A percentile compares a stretch with the other conserved stretches of the same genome.
Evolutionary conservation across 2,797 vertebrate genomes (phyloP).

Genomic region (Oreonectes daqikongensis): DNA sequence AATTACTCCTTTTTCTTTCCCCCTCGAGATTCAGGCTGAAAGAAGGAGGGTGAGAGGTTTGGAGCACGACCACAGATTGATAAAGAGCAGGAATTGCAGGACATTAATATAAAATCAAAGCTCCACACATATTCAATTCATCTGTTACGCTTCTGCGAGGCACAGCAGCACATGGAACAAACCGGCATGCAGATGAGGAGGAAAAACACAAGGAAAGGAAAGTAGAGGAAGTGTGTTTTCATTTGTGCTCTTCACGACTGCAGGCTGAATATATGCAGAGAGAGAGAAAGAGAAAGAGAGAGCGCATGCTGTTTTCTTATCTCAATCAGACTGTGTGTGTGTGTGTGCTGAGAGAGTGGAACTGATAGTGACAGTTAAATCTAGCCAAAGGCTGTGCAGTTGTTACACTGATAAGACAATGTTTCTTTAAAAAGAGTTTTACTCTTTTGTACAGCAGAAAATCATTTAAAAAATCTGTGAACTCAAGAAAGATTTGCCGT

Average conservation of each 20-base stretch:
- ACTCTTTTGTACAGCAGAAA: neutral
- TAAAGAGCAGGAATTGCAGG: conserved; percentile 45
- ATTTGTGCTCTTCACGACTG: conserved; percentile 50
- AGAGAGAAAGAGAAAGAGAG: conserved; percentile 2
- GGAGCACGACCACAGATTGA: conserved; percentile 38
- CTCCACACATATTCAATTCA: conserved; percentile 44
- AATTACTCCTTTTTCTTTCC: conserved; percentile 52
- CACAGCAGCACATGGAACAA: conserved; percentile 9
- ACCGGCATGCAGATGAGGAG: neutral
- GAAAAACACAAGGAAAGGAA: conserved; percentile 4
- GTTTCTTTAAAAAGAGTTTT: conserved; percentile 30
- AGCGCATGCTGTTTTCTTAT: conserved; percentile 56
- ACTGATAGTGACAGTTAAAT: conserved; percentile 44
- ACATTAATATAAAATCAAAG: conserved; percentile 53
- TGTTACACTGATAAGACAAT: conserved; percentile 45
- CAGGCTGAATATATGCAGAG: conserved; percentile 29
- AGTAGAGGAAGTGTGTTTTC: conserved; percentile 25
- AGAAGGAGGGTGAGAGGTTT: conserved; percentile 38
- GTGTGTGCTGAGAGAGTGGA: conserved; percentile 5
- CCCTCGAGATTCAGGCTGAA: conserved; percentile 39
- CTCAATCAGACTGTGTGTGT: conserved; percentile 57
- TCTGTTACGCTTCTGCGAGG: conserved; percentile 26
- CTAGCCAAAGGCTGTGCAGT: conserved; percentile 46
- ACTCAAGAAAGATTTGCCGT: neutral
- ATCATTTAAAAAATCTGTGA: neutral